These are phyloP conservation scores for Penaeus monodon DNA, from an alignment of 2,888 invertebrate species.

Conservation along the genomic window DNA sequence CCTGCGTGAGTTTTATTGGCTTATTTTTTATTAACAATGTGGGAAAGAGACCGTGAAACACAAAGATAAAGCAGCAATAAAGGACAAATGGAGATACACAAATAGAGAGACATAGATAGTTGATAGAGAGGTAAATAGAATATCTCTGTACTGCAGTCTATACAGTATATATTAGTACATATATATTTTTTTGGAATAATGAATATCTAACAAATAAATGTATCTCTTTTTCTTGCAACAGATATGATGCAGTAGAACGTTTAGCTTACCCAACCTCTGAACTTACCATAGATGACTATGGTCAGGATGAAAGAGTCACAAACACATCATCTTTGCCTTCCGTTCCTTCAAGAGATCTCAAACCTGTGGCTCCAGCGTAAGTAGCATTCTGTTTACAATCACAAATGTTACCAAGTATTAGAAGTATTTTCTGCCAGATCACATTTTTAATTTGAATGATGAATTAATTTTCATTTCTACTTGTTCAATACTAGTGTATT, in stretches of 20 bases:
- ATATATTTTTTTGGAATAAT: neutral
- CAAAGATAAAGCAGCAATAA: neutral
- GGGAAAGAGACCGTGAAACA: too few relatives aligned
- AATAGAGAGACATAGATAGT: neutral
- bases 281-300: slow-evolving; percentile 27
- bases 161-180: neutral
- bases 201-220: neutral
- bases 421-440: neutral
- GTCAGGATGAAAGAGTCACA: neutral
- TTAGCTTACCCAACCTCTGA: slow-evolving; percentile 43
- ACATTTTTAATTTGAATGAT: too few relatives aligned
- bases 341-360: slow-evolving; percentile 51
- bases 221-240: slow-evolving; percentile 2
- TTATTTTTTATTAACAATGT: too few relatives aligned
- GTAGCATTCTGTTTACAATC: neutral
- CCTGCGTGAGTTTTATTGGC: slow-evolving; percentile 27
- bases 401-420: neutral
- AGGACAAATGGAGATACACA: neutral
- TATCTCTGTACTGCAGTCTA: neutral
- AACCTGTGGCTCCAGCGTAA: slow-evolving; percentile 32
- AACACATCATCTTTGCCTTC: slow-evolving; percentile 13
- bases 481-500: too few relatives aligned
- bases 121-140: neutral
- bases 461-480: too few relatives aligned
- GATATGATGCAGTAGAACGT: slow-evolving; percentile 38